A percentile compares a stretch with the other conserved stretches of the same genome.
phyloP scores from a whole-genome alignment of 23 tunicate species.

The Oikopleura albicans region DNA sequence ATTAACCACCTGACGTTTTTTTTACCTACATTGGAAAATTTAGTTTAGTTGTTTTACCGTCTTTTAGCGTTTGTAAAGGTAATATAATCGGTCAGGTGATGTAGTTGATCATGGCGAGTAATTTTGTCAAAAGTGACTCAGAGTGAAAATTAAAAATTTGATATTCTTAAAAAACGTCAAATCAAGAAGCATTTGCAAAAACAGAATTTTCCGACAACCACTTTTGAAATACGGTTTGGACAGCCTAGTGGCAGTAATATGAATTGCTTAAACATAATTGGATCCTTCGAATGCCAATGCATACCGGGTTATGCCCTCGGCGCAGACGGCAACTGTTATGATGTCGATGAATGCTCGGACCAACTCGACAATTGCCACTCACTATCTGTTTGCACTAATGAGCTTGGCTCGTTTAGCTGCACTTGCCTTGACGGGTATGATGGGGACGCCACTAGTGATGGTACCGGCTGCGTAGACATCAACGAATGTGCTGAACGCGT shows the following conservation, averaged over 20 bases:
- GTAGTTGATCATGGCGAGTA: no score
- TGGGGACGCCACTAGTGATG: background rate
- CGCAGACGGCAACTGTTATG: background rate
- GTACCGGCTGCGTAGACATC: background rate
- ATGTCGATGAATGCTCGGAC: background rate
- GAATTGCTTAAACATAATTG: background rate
- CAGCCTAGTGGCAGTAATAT: background rate
- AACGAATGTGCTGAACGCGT: background rate
- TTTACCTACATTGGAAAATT: no score
- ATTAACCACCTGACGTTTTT: no score
- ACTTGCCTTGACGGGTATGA: background rate
- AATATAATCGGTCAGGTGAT: no score
- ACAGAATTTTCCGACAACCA: no score
- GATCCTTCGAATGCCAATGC: background rate
- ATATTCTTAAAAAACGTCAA: no score
- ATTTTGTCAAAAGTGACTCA: no score
- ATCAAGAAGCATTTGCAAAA: no score
- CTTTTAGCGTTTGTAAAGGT: no score
- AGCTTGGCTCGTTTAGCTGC: background rate
- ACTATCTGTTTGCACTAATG: background rate
- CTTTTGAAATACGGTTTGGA: no score
- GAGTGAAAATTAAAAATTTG: no score
- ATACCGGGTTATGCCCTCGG: background rate
- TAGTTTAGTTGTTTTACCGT: no score
- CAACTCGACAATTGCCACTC: background rate